Base-by-base conservation (phyloP, 2,888 invertebrate species). In the Caenorhabditis drosophilae region DNA sequence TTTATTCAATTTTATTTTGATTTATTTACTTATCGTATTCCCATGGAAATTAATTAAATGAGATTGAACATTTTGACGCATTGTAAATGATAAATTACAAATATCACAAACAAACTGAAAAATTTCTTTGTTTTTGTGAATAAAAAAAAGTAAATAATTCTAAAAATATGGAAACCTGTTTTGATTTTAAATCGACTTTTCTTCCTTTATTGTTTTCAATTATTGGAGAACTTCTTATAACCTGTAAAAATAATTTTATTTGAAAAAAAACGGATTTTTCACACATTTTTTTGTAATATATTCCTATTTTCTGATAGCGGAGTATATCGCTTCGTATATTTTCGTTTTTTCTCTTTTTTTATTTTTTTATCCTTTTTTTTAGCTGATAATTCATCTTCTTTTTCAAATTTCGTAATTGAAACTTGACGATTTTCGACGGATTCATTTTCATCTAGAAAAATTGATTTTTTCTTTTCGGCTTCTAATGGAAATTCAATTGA, bases 101-200 rank as follows among this genome's bases (percentile, higher is more conserved):
- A 67, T 59, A 38, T 77, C 76, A 48, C 77, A 76, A 0, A 72
- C 56, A 40, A 62, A 71, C n/a, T n/a, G n/a, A n/a, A n/a, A n/a
- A n/a, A n/a, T n/a, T n/a, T n/a, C n/a, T n/a, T n/a, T n/a, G n/a
- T n/a, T n/a, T n/a, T n/a, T n/a, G n/a, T n/a, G n/a, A n/a, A n/a
- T n/a, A n/a, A n/a, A n/a, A n/a, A n/a, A n/a, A n/a, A n/a, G n/a
- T n/a, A n/a, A n/a, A n/a, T n/a, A n/a, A n/a, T n/a, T n/a, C n/a
- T n/a, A n/a, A n/a, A n/a, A n/a, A n/a, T n/a, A n/a, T n/a, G n/a
- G n/a, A n/a, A n/a, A n/a, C n/a, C 52, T 71, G 54, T 18, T 45
- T 40, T 2, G 4, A 18, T 38, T 18, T 16, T 20, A 22, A 4
- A 23, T 27, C 31, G 12, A 54, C 41, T 18, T 51, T 51, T 36